phyloP scores from a whole-genome alignment of 2,888 invertebrate species.

The Hemaris fuciformis region DNA sequence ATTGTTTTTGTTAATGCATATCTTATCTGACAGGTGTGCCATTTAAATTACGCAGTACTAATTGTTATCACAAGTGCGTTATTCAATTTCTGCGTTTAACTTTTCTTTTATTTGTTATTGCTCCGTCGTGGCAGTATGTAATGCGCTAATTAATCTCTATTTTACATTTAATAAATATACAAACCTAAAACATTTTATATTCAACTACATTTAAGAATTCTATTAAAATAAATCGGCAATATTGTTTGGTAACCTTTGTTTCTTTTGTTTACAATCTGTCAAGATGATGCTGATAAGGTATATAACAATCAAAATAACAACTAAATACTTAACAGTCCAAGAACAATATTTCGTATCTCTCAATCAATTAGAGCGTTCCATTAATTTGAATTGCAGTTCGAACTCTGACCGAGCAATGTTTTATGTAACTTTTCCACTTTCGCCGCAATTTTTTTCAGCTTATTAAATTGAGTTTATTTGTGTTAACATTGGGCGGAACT shows the following conservation, averaged over 20 bases:
- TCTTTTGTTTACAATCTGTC: no score
- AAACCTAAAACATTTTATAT: no score
- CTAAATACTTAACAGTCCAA: neutral
- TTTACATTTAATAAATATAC: no score
- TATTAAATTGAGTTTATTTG: slow-evolving; percentile 10
- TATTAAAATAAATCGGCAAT: no score
- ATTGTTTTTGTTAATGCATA: neutral
- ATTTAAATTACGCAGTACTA: neutral
- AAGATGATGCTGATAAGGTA: no score
- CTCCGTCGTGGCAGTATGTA: no score
- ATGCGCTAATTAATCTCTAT: no score
- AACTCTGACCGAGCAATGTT: slow-evolving; percentile 1
- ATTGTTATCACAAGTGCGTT: neutral
- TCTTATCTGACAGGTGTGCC: neutral
- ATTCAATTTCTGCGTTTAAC: neutral
- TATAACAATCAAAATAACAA: no score
- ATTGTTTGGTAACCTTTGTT: no score
- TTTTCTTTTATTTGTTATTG: neutral
- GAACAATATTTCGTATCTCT: neutral
- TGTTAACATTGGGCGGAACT: neutral
- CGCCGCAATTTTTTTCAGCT: slow-evolving; percentile 8
- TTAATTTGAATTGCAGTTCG: slow-evolving; percentile 6
- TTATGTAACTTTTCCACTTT: slow-evolving; percentile 2
- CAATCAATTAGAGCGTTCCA: neutral
- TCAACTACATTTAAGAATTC: no score